Evolutionary conservation across 1,140 invertebrate genomes (phyloP).

Genomic region (Centruroides sculpturatus): DNA sequence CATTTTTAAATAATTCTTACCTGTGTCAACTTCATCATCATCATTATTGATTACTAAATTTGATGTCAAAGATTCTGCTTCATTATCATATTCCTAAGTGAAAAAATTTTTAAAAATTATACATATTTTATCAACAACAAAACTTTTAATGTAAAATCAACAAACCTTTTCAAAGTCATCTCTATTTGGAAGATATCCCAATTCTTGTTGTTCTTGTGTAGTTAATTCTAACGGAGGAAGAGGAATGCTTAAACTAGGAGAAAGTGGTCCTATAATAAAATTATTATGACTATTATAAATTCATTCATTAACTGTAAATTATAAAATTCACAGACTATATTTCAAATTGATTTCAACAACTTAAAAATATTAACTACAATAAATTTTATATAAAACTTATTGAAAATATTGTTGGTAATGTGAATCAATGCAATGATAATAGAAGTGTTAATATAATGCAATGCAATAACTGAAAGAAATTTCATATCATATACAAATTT

Average conservation of each 20-base stretch:
- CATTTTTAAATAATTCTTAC: conserved; percentile 23
- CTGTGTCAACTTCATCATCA: conserved; percentile 77
- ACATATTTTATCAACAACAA: no score
- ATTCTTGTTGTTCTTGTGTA: conserved; percentile 55
- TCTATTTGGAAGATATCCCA: conserved; percentile 84
- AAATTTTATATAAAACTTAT: no score
- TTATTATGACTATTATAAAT: no score
- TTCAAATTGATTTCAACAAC: no score
- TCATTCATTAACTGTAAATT: no score
- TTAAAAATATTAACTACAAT: no score
- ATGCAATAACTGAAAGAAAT: no score
- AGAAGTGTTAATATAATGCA: no score
- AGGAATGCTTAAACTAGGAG: conserved; percentile 48
- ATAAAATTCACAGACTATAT: no score
- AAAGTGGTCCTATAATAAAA: conserved; percentile 45
- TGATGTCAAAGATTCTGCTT: conserved; percentile 74
- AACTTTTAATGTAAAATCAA: conserved; percentile 18
- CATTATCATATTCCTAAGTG: conserved; percentile 71
- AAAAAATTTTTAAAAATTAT: background rate
- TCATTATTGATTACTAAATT: conserved; percentile 56
- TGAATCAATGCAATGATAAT: no score
- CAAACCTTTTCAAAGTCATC: conserved; percentile 84
- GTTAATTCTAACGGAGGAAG: conserved; percentile 64
- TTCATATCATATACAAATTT: no score
- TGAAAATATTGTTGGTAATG: no score